Evolutionary conservation across 2,888 invertebrate genomes (phyloP).

Genomic region (Bursaphelenchus okinawaensis): DNA sequence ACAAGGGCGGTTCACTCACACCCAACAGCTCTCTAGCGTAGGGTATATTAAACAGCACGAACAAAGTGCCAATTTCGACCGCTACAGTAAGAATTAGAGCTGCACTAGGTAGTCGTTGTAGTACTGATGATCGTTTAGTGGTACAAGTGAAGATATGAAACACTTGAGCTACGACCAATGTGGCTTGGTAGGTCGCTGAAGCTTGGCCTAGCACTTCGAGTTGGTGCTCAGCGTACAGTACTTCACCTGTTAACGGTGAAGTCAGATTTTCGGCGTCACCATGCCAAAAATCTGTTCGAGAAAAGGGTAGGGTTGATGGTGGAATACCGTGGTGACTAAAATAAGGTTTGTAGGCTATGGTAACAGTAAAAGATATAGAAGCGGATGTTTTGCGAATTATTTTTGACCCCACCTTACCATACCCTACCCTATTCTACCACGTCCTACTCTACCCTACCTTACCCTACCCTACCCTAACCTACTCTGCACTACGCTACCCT

Average conservation of each 20-base stretch:
- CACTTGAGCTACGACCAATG: slow-evolving; percentile 13
- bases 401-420: too few species aligned
- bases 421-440: too few species aligned
- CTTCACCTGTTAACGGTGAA: background rate
- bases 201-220: slow-evolving; percentile 5
- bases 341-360: too few species aligned
- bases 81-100: slow-evolving; percentile 1
- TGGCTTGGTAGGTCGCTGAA: slow-evolving; percentile 15
- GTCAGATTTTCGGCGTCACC: slow-evolving; percentile 6
- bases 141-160: slow-evolving; percentile 15
- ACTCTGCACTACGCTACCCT: too few species aligned
- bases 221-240: slow-evolving; percentile 1
- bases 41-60: slow-evolving; percentile 1
- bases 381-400: too few species aligned
- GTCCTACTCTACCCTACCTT: too few species aligned
- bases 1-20: slow-evolving; percentile 8
- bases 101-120: background rate
- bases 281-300: slow-evolving; percentile 11
- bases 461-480: too few species aligned
- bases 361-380: too few species aligned
- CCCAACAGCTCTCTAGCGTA: slow-evolving; percentile 2
- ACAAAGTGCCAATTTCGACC: background rate
- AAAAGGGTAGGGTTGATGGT: background rate
- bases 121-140: slow-evolving; percentile 2
- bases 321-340: background rate